These are phyloP conservation scores for Drosophila meridionalis DNA, from an alignment of 2,888 invertebrate genomes.

Conservation along the genomic window DNA sequence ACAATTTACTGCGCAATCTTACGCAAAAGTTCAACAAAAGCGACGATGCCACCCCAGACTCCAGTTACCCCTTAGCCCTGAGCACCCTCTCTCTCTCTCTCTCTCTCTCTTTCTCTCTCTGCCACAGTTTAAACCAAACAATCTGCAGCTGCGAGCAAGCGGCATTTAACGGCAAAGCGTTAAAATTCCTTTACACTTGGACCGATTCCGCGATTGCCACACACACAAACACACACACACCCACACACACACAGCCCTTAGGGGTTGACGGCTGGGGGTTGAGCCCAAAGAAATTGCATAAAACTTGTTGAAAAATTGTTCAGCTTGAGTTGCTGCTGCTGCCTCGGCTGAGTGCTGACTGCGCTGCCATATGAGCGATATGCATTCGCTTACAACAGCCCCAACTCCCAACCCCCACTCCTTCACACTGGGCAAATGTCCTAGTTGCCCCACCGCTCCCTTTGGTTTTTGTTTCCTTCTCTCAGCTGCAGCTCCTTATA, in stretches of 20 bases:
- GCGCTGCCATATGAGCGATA: slow-evolving; percentile 48
- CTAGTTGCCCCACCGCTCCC: background rate
- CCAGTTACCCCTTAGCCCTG: background rate
- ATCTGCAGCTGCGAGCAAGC: slow-evolving; percentile 67
- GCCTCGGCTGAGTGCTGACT: slow-evolving; percentile 5
- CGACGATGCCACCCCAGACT: slow-evolving; percentile 40
- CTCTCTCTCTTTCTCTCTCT: background rate
- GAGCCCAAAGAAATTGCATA: slow-evolving; percentile 55
- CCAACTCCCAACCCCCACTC: background rate
- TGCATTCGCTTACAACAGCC: slow-evolving; percentile 10
- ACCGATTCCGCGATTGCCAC: slow-evolving; percentile 59
- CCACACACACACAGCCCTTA: slow-evolving; percentile 1
- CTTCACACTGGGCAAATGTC: background rate
- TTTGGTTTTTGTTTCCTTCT: no score
- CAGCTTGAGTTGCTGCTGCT: slow-evolving; percentile 40
- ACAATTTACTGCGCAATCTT: slow-evolving; percentile 83
- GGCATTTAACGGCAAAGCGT: slow-evolving; percentile 68
- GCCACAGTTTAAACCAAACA: slow-evolving; percentile 69
- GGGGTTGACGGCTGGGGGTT: background rate
- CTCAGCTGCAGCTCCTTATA: slow-evolving; percentile 22
- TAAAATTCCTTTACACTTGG: slow-evolving; percentile 80
- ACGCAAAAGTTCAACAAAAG: slow-evolving; percentile 81
- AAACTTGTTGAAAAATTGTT: slow-evolving; percentile 79
- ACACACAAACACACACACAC: slow-evolving; percentile 38
- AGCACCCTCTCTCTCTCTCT: background rate